A percentile compares a stretch with the other conserved stretches of the same genome.
Conservation (phyloP, 2,113 vertebrate species). For the Physeter macrocephalus region DNA sequence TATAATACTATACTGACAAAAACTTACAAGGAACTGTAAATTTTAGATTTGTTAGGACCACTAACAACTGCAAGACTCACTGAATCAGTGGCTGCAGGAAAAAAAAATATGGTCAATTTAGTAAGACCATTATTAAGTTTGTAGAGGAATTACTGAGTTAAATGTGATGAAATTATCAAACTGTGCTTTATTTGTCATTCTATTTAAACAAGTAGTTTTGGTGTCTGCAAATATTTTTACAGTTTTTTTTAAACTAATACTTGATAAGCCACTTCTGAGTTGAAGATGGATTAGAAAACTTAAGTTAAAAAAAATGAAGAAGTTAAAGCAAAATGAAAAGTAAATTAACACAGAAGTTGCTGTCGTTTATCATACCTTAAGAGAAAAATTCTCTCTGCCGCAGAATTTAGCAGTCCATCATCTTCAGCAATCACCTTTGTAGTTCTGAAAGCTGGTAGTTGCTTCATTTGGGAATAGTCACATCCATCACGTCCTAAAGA, state of each 20-base stretch:
- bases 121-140: not conserved
- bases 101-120: not conserved
- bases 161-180: not conserved
- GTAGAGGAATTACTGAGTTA: not conserved
- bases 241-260: not conserved
- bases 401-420: conserved; percentile 47
- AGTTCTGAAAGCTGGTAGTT: not conserved
- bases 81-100: not conserved
- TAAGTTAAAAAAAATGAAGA: conserved; percentile 40
- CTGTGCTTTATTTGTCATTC: not conserved
- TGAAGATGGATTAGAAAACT: not conserved
- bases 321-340: conserved; percentile 57
- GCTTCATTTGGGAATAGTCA: conserved; percentile 6
- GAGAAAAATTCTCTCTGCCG: conserved; percentile 29
- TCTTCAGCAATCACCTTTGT: conserved; percentile 36
- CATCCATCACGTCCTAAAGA: conserved; percentile 61
- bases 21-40: not conserved
- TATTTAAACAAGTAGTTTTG: not conserved
- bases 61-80: not conserved
- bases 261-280: not conserved
- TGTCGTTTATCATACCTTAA: conserved; percentile 38
- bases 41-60: not conserved
- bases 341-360: conserved; percentile 59
- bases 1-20: not conserved
- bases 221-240: not conserved